Conservation (phyloP, 2,797 vertebrate genomes). For the Melanotaenia pygmaea region DNA sequence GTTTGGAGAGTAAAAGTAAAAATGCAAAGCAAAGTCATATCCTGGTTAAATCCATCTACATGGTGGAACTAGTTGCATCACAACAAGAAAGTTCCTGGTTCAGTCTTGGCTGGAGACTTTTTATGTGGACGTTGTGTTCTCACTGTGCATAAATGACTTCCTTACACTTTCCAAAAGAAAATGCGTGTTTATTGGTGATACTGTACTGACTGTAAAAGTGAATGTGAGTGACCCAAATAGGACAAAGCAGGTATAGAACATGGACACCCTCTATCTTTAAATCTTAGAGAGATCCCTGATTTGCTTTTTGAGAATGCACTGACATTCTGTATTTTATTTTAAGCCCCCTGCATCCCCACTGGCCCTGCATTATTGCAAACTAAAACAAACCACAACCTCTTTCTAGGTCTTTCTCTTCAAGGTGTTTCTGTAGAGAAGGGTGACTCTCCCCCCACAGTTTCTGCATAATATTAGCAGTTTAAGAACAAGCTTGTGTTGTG, state of each 20-base stretch:
- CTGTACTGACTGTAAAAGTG: too few relatives aligned
- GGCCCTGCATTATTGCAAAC: background rate
- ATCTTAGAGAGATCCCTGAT: background rate
- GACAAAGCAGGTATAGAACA: too few relatives aligned
- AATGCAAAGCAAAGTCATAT: background rate
- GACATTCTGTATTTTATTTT: background rate
- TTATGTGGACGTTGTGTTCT: too few relatives aligned
- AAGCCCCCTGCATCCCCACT: background rate
- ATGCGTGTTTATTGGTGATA: too few relatives aligned
- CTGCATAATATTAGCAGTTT: slow-evolving; percentile 53
- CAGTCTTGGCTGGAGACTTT: too few relatives aligned
- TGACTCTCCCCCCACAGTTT: slow-evolving; percentile 27
- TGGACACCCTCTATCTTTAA: too few relatives aligned
- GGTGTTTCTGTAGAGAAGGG: background rate
- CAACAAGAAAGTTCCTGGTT: too few relatives aligned
- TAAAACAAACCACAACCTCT: slow-evolving; percentile 13
- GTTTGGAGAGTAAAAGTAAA: too few relatives aligned
- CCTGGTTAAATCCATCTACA: background rate
- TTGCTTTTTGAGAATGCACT: background rate
- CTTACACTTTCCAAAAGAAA: too few relatives aligned
- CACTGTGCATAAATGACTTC: too few relatives aligned
- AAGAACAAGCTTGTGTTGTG: slow-evolving; percentile 19
- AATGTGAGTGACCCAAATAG: too few relatives aligned
- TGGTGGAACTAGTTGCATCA: background rate
- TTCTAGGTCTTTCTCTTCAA: slow-evolving; percentile 1